Evolutionary conservation across 37 sponge, comb jelly and placozoan genomes (phyloP), one percentile per base, ranked within the genome.

Genomic region (Hexactinellida sp.): DNA sequence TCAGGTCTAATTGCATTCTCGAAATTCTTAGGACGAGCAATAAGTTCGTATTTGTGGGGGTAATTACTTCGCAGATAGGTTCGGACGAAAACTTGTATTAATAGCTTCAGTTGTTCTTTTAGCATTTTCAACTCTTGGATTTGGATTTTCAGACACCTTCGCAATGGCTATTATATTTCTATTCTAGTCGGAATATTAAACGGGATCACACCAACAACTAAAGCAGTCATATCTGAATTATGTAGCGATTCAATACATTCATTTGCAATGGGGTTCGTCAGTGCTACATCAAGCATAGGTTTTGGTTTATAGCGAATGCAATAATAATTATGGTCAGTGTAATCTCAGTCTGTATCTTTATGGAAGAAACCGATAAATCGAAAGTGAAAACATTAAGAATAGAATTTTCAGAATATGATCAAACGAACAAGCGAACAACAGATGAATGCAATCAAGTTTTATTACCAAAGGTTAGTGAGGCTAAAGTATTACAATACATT

Each of bases 11-110:
- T 94, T 19, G 92, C 91, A 24, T 55, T 90, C 23, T 28, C 94
- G 24, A 38, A 90, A 88, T 94, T 90, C 87, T 16, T 89, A 35
- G 94, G 94, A 16, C 85, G 94, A 38, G 87, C 87, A 38, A 82
- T 90, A 86, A 89, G 91, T 54, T 92, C 92, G 92, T 94, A 94
- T 41, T 24, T 89, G 5, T 94, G 94, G 94, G 94, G 94, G n/a
- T n/a, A n/a, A n/a, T 0, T 82, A 35, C 19, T 36, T 94, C 0
- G 84, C 95, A 25, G 95, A 94, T 82, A 32, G 37, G 32, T 85
- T 85, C 28, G 92, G 92, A 9, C 89, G 91, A 13, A 91, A 90
- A 54, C 89, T 86, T 5, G 88, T 90, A 24, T 36, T 94, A 21
- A 86, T 94, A 52, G 24, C 82, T 41, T 87, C 88, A 76, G 55